phyloP scores from a whole-genome alignment of 1,140 invertebrate species.

The Xylocopa sonorina region DNA sequence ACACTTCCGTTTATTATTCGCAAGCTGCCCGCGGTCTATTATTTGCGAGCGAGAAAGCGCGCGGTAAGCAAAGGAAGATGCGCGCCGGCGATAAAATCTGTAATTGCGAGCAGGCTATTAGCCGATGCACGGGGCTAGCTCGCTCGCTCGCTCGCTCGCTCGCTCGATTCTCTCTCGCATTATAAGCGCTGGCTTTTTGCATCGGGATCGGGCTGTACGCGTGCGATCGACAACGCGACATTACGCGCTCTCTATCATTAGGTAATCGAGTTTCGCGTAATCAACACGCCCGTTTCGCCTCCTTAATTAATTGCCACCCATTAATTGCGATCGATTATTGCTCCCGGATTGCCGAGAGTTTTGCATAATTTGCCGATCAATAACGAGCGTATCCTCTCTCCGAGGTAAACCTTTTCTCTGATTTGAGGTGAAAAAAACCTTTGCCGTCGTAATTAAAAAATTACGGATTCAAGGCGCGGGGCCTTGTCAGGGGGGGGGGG shows the following conservation, averaged over 20 bases:
- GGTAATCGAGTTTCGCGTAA: constrained; percentile 5
- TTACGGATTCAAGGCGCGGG: too few species aligned
- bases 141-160: too few species aligned
- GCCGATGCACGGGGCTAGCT: constrained; percentile 12
- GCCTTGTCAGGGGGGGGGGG: too few species aligned
- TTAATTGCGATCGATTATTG: not conserved
- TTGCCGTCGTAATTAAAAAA: too few species aligned
- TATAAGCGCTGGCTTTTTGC: not conserved
- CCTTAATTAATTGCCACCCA: constrained; percentile 22
- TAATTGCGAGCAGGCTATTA: constrained; percentile 38
- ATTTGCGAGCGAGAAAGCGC: constrained; percentile 37
- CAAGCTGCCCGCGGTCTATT: constrained; percentile 28
- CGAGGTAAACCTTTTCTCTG: too few species aligned
- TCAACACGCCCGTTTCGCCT: not conserved
- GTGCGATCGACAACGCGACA: not conserved
- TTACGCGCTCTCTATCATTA: constrained; percentile 20
- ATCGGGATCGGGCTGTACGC: not conserved
- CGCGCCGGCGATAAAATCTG: constrained; percentile 41
- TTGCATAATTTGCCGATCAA: too few species aligned
- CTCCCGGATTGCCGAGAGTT: not conserved
- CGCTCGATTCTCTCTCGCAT: constrained; percentile 17
- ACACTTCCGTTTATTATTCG: constrained; percentile 41
- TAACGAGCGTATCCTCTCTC: too few species aligned
- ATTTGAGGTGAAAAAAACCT: too few species aligned
- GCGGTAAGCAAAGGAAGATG: constrained; percentile 31